Evolutionary conservation across 2,888 invertebrate species (phyloP).

Genomic region (Heliconius ethilla): DNA sequence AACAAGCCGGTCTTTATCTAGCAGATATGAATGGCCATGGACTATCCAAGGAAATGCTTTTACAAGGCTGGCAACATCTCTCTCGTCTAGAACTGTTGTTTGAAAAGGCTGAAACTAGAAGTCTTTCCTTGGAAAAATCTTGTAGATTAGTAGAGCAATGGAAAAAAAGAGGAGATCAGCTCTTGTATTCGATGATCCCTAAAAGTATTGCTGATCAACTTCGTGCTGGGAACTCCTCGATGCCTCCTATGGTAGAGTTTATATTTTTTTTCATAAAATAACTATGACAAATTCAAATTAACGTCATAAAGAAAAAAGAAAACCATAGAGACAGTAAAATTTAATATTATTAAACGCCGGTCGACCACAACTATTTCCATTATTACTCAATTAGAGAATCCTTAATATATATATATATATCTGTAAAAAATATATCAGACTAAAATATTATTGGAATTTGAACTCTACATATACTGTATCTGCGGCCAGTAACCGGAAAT

Average conservation of each 20-base stretch:
- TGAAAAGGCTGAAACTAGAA: slow-evolving; percentile 90
- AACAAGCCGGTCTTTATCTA: slow-evolving; percentile 88
- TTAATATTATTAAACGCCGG: too few relatives aligned
- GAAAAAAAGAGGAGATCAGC: slow-evolving; percentile 92
- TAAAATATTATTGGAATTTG: too few relatives aligned
- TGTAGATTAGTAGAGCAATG: slow-evolving; percentile 90
- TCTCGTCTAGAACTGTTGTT: slow-evolving; percentile 90
- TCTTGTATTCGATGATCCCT: slow-evolving; percentile 96
- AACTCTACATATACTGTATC: not conserved
- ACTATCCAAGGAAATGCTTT: slow-evolving; percentile 89
- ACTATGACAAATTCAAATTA: too few relatives aligned
- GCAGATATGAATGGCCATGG: slow-evolving; percentile 94
- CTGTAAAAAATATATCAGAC: too few relatives aligned
- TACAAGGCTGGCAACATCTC: slow-evolving; percentile 92
- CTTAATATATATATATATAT: too few relatives aligned
- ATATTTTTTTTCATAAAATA: too few relatives aligned
- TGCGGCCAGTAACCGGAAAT: not conserved
- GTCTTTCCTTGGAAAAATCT: slow-evolving; percentile 89
- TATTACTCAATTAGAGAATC: too few relatives aligned
- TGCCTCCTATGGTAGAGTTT: slow-evolving; percentile 83
- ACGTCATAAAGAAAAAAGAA: too few relatives aligned
- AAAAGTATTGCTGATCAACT: slow-evolving; percentile 91
- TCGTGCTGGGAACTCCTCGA: slow-evolving; percentile 87
- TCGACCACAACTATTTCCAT: too few relatives aligned
- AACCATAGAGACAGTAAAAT: too few relatives aligned